Conservation (phyloP, 2,888 invertebrate genomes). For the Eulithis prunata region DNA sequence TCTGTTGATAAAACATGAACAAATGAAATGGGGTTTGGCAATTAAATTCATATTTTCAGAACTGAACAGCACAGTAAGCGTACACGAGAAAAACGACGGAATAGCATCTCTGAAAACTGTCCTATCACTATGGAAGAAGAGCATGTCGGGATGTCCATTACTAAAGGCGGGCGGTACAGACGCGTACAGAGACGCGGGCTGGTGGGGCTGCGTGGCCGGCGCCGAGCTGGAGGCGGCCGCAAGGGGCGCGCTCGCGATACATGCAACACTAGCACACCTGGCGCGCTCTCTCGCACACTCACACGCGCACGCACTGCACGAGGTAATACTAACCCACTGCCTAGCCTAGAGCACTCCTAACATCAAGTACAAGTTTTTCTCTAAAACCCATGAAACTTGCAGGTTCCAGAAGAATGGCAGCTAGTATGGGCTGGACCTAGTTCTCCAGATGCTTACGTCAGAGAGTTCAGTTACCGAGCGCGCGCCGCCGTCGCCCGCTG, state of each 20-base stretch:
- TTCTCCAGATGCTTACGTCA: conserved; percentile 60
- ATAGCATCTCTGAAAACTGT: conserved; percentile 85
- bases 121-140: conserved; percentile 93
- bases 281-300: conserved; percentile 31
- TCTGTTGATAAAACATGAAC: no score
- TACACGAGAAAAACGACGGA: conserved; percentile 83
- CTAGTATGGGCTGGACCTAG: conserved; percentile 67
- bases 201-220: conserved; percentile 67
- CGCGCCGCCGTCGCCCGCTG: conserved; percentile 58
- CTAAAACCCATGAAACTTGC: not conserved
- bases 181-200: conserved; percentile 44
- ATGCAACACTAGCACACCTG: conserved; percentile 51
- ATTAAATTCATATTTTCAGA: conserved; percentile 50
- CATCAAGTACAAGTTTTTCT: no score
- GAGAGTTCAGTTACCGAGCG: conserved; percentile 67
- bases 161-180: conserved; percentile 55
- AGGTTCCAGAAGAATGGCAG: conserved; percentile 76
- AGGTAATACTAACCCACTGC: conserved; percentile 39
- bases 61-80: conserved; percentile 58
- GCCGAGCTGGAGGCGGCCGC: conserved; percentile 63
- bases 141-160: conserved; percentile 83
- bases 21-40: no score
- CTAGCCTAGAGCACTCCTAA: no score
- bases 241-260: conserved; percentile 56
- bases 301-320: conserved; percentile 38